Evolutionary conservation across 37 sponge, comb jelly and placozoan genomes (phyloP).

Genomic region (Amphimedon queenslandica): DNA sequence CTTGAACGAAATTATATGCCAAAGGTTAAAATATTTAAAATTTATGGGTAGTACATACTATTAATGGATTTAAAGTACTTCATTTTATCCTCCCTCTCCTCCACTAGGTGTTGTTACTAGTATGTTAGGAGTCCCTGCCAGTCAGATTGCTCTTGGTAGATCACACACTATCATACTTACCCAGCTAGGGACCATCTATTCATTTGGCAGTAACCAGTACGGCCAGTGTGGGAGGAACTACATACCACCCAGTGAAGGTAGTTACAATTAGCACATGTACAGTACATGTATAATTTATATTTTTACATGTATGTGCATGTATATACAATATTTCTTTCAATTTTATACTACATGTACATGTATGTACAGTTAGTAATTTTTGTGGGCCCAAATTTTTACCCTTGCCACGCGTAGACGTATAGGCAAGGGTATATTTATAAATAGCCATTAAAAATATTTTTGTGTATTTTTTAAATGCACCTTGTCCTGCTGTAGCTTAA

Average conservation of each 20-base stretch:
- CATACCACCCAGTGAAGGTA: constrained; percentile 39
- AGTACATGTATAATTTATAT: too few species aligned
- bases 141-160: constrained; percentile 81
- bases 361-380: background rate
- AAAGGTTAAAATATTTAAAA: too few species aligned
- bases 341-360: background rate
- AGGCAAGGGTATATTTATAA: too few species aligned
- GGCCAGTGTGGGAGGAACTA: constrained; percentile 96
- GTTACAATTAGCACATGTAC: too few species aligned
- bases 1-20: too few species aligned
- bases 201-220: constrained; percentile 87
- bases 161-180: constrained; percentile 78
- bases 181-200: constrained; percentile 65
- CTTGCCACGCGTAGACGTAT: too few species aligned
- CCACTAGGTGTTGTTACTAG: constrained; percentile 70
- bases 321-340: too few species aligned
- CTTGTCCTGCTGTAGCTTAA: too few species aligned
- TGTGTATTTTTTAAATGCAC: too few species aligned
- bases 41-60: background rate
- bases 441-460: too few species aligned
- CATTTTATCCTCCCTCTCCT: background rate
- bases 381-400: too few species aligned
- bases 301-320: too few species aligned
- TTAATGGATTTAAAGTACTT: background rate
- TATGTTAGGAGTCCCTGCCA: constrained; percentile 67